A percentile compares a stretch with the other conserved stretches of the same genome.
Conservation (phyloP, 2,797 vertebrate genomes). For the Dendrocincla tyrannina region DNA sequence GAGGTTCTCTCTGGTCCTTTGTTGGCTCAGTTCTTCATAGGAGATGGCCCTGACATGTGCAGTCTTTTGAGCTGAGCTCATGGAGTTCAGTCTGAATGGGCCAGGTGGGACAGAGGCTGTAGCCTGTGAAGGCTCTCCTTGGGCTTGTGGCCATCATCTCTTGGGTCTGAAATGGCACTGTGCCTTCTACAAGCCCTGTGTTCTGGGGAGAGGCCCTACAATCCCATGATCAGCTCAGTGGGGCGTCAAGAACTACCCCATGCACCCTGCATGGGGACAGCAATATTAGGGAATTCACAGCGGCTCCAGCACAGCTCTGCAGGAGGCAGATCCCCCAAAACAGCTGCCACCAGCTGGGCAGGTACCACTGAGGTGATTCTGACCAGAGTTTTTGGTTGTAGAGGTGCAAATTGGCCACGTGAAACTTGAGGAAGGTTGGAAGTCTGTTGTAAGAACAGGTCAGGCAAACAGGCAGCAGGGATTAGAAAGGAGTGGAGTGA, state of each 20-base stretch:
- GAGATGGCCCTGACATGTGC: not conserved
- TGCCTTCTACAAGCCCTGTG: not conserved
- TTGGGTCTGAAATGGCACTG: not conserved
- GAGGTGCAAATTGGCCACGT: not conserved
- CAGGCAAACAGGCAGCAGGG: not conserved
- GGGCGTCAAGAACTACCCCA: not conserved
- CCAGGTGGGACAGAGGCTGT: not conserved
- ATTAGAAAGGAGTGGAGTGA: not conserved
- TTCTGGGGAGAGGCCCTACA: not conserved
- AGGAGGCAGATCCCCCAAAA: not conserved
- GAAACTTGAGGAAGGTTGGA: not conserved
- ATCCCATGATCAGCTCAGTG: not conserved
- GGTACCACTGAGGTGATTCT: not conserved
- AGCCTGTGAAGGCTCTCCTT: not conserved
- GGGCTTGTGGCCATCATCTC: not conserved
- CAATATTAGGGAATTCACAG: fast-evolving
- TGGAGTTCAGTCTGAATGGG: not conserved
- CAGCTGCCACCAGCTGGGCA: not conserved
- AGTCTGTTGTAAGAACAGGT: not conserved
- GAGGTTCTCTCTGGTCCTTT: not conserved
- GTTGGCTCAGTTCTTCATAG: not conserved
- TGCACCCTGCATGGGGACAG: not conserved
- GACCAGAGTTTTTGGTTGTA: not conserved
- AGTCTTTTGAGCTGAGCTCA: not conserved
- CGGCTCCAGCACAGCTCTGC: not conserved